Percentiles rank a stretch among this genome's conserved stretches.
Conservation (phyloP, 2,797 vertebrate species). For the Okamejei kenojei region DNA sequence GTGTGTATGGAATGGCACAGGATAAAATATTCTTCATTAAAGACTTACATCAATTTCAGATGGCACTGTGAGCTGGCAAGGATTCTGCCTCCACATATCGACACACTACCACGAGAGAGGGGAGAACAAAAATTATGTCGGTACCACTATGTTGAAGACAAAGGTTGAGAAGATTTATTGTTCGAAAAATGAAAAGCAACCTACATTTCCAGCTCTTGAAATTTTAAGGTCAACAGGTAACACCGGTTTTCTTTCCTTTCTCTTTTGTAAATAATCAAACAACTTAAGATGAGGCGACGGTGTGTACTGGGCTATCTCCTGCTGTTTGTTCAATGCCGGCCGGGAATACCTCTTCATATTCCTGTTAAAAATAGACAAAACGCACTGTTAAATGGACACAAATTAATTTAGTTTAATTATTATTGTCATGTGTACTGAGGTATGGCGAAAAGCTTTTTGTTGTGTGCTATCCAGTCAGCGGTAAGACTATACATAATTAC, state of each 20-base stretch:
- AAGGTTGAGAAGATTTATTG: background rate
- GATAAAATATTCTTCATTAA: background rate
- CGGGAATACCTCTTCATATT: conserved; percentile 90
- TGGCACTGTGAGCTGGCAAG: conserved; percentile 79
- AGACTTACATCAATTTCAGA: conserved; percentile 92
- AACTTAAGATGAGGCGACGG: conserved; percentile 83
- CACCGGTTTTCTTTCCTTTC: conserved; percentile 81
- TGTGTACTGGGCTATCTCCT: conserved; percentile 79
- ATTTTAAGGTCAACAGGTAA: conserved; percentile 93
- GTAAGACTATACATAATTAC: too few species aligned
- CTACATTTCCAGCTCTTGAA: conserved; percentile 92
- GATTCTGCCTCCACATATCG: conserved; percentile 93
- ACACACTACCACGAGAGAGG: conserved; percentile 70
- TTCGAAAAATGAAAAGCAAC: conserved; percentile 43
- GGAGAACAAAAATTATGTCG: conserved; percentile 17
- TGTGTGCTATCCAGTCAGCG: too few species aligned
- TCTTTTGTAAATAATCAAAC: conserved; percentile 89
- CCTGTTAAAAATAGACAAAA: conserved; percentile 50
- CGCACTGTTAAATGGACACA: background rate
- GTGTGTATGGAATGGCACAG: too few species aligned
- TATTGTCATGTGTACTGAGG: too few species aligned
- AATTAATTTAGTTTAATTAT: background rate
- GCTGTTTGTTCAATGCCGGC: conserved; percentile 85
- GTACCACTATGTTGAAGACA: background rate
- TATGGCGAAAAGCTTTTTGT: too few species aligned